Evolutionary conservation across 2,888 invertebrate genomes (phyloP).

Genomic region (Polydrusus pterygomalis): DNA sequence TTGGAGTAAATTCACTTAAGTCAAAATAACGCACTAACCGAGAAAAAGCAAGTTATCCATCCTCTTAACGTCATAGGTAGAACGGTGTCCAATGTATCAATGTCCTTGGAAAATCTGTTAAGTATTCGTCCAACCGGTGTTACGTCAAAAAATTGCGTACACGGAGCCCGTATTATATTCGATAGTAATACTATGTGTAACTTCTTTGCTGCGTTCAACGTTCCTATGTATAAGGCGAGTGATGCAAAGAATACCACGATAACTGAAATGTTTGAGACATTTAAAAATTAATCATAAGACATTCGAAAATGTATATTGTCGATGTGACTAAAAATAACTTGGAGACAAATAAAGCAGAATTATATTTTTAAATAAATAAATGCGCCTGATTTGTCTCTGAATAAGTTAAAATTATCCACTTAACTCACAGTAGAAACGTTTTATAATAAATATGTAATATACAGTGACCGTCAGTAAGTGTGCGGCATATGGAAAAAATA

Average conservation of each 20-base stretch:
- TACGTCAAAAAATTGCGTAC: constrained; percentile 85
- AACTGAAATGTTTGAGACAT: constrained; percentile 72
- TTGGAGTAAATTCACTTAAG: not conserved
- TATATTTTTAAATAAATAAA: not conserved
- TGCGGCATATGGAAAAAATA: too few species aligned
- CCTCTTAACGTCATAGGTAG: constrained; percentile 83
- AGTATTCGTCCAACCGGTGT: constrained; percentile 87
- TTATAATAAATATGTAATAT: too few species aligned
- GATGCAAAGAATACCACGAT: constrained; percentile 79
- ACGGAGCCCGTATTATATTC: constrained; percentile 80
- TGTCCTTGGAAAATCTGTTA: constrained; percentile 86
- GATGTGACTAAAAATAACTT: too few species aligned
- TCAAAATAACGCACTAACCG: constrained; percentile 72
- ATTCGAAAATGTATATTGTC: not conserved
- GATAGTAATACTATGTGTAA: constrained; percentile 80
- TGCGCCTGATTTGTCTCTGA: not conserved
- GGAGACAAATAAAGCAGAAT: constrained; percentile 2
- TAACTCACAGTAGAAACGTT: too few species aligned
- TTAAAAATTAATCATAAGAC: constrained; percentile 34
- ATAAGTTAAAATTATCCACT: not conserved
- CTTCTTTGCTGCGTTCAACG: constrained; percentile 77
- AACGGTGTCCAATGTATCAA: constrained; percentile 82
- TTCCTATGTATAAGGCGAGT: constrained; percentile 80
- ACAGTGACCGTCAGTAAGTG: too few species aligned
- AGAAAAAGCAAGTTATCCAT: constrained; percentile 80